Conservation (phyloP, 2,797 vertebrate genomes). For the Pogoniulus pusillus region DNA sequence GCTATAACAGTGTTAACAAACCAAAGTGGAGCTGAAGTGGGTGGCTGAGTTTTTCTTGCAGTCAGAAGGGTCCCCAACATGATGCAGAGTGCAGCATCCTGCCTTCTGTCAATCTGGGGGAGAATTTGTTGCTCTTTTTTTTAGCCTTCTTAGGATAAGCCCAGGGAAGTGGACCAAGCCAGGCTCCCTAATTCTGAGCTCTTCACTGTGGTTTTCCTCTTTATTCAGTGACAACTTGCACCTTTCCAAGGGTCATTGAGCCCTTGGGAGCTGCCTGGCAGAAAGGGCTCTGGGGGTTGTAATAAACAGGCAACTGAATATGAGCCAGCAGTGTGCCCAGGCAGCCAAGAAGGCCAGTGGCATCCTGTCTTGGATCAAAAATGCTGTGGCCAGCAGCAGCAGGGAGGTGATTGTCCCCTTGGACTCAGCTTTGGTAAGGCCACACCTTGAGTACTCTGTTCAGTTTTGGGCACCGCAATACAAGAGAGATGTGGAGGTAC, state of each 20-base stretch:
- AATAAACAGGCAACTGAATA: too few species aligned
- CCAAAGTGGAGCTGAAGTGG: accelerated
- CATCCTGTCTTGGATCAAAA: too few species aligned
- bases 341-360: too few species aligned
- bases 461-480: too few species aligned
- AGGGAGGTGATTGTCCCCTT: too few species aligned
- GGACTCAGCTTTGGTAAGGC: too few species aligned
- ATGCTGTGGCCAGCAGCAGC: too few species aligned
- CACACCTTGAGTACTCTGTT: too few species aligned
- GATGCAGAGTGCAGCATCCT: neutral
- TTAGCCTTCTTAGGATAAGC: neutral
- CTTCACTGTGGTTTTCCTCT: neutral
- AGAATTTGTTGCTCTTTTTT: neutral
- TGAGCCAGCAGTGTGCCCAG: too few species aligned
- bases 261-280: neutral
- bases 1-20: neutral
- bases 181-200: neutral
- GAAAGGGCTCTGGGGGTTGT: too few species aligned
- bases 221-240: neutral
- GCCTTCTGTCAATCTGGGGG: accelerated
- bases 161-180: neutral
- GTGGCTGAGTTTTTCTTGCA: neutral
- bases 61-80: too few species aligned
- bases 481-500: too few species aligned
- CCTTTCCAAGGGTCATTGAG: accelerated